Conservation (phyloP, 92 coral and sea anemone genomes). For the Zoanthus gigantus region DNA sequence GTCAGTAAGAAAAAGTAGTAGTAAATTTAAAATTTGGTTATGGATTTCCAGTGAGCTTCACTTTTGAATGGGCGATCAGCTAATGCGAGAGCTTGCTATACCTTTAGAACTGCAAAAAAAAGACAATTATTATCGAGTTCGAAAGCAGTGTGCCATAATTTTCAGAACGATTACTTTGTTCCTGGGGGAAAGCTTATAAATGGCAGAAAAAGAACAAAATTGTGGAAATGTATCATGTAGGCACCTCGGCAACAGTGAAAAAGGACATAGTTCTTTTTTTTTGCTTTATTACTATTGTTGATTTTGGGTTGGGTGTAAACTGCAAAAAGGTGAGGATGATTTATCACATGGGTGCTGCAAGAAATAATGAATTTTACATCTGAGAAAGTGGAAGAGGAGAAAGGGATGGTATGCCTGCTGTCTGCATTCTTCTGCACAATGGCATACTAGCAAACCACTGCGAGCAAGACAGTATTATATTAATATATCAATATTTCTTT, state of each 20-base stretch:
- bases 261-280: conserved; percentile 14
- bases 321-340: conserved; percentile 38
- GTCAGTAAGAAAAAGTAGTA: too few relatives aligned
- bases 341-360: conserved; percentile 45
- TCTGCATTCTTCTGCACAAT: conserved; percentile 31
- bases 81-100: too few relatives aligned
- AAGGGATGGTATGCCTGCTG: conserved; percentile 21
- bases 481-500: too few relatives aligned
- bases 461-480: conserved; percentile 41
- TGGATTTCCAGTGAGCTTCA: too few relatives aligned
- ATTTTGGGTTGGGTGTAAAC: conserved; percentile 46
- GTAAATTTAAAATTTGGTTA: too few relatives aligned
- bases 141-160: conserved; percentile 41
- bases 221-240: conserved; percentile 51
- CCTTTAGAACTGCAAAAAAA: too few relatives aligned
- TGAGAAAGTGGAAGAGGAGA: conserved; percentile 41
- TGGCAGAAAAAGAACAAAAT: neutral
- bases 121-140: conserved; percentile 41
- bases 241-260: conserved; percentile 31
- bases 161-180: too few relatives aligned
- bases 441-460: conserved; percentile 18
- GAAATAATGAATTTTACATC: conserved; percentile 23
- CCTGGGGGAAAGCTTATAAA: conserved; percentile 41
- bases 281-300: conserved; percentile 22
- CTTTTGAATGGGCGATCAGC: too few relatives aligned